A percentile compares a stretch with the other conserved stretches of the same genome.
Evolutionary conservation across 2,797 vertebrate species (phyloP).

Genomic region (Bradypodion pumilum): DNA sequence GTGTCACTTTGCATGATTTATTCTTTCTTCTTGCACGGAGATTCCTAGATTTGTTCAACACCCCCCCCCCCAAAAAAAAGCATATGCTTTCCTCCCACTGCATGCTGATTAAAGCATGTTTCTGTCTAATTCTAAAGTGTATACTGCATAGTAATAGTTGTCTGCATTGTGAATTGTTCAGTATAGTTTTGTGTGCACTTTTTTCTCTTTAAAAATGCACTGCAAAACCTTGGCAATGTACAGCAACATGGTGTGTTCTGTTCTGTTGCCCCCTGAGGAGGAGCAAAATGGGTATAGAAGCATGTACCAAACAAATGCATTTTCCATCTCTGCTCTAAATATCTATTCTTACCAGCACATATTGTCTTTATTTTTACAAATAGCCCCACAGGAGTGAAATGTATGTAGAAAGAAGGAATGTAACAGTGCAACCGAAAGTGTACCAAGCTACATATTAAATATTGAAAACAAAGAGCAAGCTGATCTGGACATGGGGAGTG

Average conservation of each 20-base stretch:
- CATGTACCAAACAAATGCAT: neutral
- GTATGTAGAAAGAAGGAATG: neutral
- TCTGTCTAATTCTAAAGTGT: neutral
- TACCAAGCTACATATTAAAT: slow-evolving; percentile 34
- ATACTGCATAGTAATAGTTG: neutral
- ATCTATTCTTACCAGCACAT: neutral
- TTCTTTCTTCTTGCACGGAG: neutral
- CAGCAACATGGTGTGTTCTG: neutral
- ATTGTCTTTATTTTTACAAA: neutral
- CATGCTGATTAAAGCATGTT: too few species aligned
- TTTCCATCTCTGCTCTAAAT: neutral
- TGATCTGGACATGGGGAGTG: neutral
- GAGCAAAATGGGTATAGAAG: neutral
- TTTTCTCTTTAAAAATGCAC: neutral
- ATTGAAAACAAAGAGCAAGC: slow-evolving; percentile 47
- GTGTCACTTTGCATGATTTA: neutral
- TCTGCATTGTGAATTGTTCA: too few species aligned
- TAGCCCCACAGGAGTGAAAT: neutral
- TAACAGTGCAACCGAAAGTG: neutral
- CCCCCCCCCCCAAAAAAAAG: too few species aligned
- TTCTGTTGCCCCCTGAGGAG: neutral
- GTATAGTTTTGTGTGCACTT: neutral
- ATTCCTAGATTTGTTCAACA: neutral
- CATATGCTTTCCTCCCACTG: too few species aligned
- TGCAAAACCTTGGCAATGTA: neutral